These are phyloP conservation scores for Cynopterus sphinx DNA, from an alignment of 2,797 vertebrate species.

Conservation along the genomic window DNA sequence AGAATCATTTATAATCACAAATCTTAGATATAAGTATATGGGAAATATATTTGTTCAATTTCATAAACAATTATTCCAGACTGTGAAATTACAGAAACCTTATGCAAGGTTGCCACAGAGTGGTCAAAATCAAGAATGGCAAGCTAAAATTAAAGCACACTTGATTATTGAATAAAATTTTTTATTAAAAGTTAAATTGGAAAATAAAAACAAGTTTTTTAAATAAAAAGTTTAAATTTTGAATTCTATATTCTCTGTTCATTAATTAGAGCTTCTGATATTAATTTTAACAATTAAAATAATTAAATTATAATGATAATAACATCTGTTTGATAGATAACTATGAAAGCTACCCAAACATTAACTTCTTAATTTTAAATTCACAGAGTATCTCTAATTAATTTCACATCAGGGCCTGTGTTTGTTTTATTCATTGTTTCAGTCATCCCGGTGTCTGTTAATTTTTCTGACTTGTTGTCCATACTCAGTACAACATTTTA, in stretches of 20 bases:
- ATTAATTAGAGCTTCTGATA: background rate
- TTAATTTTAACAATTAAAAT: background rate
- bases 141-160: background rate
- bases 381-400: background rate
- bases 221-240: background rate
- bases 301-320: background rate
- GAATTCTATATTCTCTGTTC: background rate
- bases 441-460: background rate
- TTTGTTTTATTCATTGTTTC: background rate
- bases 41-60: background rate
- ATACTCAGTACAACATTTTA: background rate
- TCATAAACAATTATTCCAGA: background rate
- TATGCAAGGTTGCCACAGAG: constrained; percentile 76
- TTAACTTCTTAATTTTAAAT: constrained; percentile 1
- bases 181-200: background rate
- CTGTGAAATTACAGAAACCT: constrained; percentile 14
- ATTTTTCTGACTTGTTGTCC: background rate
- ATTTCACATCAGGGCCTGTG: background rate
- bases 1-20: background rate
- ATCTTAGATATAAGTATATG: background rate
- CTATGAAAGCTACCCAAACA: background rate
- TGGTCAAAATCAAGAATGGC: constrained; percentile 71
- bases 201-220: constrained; percentile 3
- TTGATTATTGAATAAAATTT: background rate
- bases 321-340: background rate